Conservation (phyloP, 2,797 vertebrate species). For the Erpetoichthys calabaricus region DNA sequence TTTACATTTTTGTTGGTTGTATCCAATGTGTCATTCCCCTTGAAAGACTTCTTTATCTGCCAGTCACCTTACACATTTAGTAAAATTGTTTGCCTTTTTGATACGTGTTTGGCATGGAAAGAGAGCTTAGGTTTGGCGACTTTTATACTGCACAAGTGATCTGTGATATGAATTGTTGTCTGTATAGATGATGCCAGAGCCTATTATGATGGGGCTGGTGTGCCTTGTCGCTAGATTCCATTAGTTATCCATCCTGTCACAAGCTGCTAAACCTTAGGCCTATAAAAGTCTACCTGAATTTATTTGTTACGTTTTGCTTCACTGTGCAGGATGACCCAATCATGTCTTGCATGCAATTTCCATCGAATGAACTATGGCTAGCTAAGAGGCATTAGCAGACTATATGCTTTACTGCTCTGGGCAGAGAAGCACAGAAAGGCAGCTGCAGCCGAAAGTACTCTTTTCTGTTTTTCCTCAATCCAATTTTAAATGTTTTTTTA, state of each 20-base stretch:
- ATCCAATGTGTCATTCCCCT: no score
- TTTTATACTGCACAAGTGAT: not conserved
- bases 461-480: not conserved
- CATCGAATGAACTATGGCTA: conserved; percentile 14
- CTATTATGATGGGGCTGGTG: conserved; percentile 21
- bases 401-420: not conserved
- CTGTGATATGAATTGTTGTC: conserved; percentile 5
- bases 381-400: not conserved
- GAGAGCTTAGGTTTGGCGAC: not conserved
- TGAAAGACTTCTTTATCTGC: no score
- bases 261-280: conserved; percentile 21
- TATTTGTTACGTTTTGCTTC: conserved; percentile 18
- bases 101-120: no score
- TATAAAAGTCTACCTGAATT: conserved; percentile 4
- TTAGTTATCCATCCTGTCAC: conserved; percentile 25
- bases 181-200: conserved; percentile 18
- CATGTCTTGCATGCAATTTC: conserved; percentile 3
- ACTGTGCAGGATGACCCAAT: not conserved
- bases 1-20: no score
- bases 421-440: not conserved
- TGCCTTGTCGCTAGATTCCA: conserved; percentile 11
- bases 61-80: no score
- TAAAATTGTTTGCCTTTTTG: no score
- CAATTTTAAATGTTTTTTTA: no score
- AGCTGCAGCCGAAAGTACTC: not conserved